Evolutionary conservation across 2,888 invertebrate species (phyloP).

Genomic region (Amphipyra berbera): DNA sequence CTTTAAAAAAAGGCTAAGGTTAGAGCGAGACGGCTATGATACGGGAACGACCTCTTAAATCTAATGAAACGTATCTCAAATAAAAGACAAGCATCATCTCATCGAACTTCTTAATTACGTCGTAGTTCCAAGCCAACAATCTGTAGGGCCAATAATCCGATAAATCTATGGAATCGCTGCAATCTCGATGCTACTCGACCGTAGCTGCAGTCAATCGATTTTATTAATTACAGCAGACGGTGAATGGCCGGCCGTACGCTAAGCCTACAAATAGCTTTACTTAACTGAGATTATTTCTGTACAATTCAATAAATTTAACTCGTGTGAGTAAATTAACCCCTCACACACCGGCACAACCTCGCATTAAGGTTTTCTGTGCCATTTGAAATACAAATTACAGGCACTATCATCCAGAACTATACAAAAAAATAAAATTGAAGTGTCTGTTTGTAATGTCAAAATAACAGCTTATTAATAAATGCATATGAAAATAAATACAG

Average conservation of each 20-base stretch:
- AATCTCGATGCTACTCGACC: slow-evolving; percentile 31
- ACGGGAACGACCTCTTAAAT: too few relatives aligned
- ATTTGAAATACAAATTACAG: neutral
- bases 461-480: too few relatives aligned
- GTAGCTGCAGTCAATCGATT: slow-evolving; percentile 63
- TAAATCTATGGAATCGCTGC: slow-evolving; percentile 31
- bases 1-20: too few relatives aligned
- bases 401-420: neutral
- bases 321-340: neutral
- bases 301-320: slow-evolving; percentile 1
- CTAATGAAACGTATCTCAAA: slow-evolving; percentile 4
- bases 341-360: neutral
- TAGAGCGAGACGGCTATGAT: too few relatives aligned
- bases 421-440: too few relatives aligned
- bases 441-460: too few relatives aligned
- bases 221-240: slow-evolving; percentile 68
- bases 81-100: slow-evolving; percentile 10
- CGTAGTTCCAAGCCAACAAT: slow-evolving; percentile 8
- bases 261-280: slow-evolving; percentile 30
- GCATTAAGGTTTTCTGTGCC: neutral
- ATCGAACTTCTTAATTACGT: slow-evolving; percentile 19
- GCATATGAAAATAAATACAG: too few relatives aligned
- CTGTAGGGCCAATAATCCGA: slow-evolving; percentile 25
- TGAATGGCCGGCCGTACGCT: slow-evolving; percentile 58
- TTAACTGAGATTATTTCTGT: slow-evolving; percentile 15